phyloP scores from a whole-genome alignment of 2,113 vertebrate genomes.

The Casuarius casuarius region DNA sequence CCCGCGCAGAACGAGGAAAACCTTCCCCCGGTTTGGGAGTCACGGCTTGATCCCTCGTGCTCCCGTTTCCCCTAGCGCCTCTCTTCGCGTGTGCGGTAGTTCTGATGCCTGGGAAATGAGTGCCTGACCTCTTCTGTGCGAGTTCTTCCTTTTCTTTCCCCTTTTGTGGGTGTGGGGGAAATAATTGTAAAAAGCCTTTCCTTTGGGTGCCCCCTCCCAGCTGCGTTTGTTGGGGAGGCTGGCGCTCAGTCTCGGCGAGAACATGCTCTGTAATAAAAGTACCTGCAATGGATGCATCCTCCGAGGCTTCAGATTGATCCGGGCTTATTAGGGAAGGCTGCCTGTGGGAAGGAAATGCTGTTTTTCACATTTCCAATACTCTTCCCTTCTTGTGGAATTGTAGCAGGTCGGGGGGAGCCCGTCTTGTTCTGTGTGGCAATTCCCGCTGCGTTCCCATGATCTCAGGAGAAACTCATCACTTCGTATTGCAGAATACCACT shows the following conservation, averaged over 20 bases:
- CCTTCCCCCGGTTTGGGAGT: too few relatives aligned
- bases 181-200: neutral
- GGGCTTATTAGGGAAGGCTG: neutral
- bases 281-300: rapidly evolving
- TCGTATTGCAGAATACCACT: neutral
- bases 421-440: neutral
- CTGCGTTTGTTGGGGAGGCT: neutral
- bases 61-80: neutral
- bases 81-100: neutral
- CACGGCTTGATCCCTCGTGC: neutral
- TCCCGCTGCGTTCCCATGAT: neutral
- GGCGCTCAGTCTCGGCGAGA: neutral
- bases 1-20: neutral
- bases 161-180: neutral
- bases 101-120: neutral
- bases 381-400: neutral
- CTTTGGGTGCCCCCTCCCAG: neutral
- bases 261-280: rapidly evolving
- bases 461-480: neutral
- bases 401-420: neutral
- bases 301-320: neutral
- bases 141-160: neutral
- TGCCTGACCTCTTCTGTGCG: neutral
- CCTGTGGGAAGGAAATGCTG: neutral
- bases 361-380: neutral